A percentile compares a stretch with the other conserved stretches of the same genome.
Conservation (phyloP, 1,140 invertebrate species). For the Dendrolimus punctatus region DNA sequence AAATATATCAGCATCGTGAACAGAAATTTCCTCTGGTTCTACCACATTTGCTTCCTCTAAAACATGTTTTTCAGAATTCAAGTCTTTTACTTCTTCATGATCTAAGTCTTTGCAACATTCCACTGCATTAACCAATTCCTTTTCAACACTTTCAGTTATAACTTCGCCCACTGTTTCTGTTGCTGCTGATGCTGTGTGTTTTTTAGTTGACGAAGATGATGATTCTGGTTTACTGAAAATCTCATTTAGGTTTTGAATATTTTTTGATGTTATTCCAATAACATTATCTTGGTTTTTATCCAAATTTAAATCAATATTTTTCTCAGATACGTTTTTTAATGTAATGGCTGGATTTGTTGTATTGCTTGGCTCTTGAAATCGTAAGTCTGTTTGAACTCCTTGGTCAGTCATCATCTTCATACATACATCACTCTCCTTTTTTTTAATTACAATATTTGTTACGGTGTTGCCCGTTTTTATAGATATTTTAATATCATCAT, state of each 20-base stretch:
- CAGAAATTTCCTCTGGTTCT: no score
- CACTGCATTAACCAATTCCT: constrained; percentile 43
- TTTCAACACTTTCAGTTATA: constrained; percentile 54
- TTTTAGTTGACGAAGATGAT: constrained; percentile 32
- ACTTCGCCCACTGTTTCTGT: constrained; percentile 43
- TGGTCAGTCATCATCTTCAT: constrained; percentile 42
- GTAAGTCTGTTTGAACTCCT: constrained; percentile 35
- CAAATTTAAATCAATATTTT: background rate
- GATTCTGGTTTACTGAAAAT: no score
- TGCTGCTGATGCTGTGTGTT: constrained; percentile 52
- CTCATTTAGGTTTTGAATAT: no score
- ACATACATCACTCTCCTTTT: constrained; percentile 43
- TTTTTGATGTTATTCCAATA: no score
- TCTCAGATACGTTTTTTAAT: constrained; percentile 2
- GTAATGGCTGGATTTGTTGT: constrained; percentile 5
- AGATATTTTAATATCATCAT: constrained; percentile 51
- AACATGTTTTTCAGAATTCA: constrained; percentile 6
- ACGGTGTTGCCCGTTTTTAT: constrained; percentile 52
- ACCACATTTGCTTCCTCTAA: no score
- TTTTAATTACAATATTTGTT: constrained; percentile 52
- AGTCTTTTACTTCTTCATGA: constrained; percentile 15
- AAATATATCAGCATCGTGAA: constrained; percentile 31
- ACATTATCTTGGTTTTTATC: no score
- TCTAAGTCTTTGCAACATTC: constrained; percentile 17
- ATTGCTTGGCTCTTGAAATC: constrained; percentile 16